phyloP scores from a whole-genome alignment of 1,140 invertebrate species.

The Antheraea mylitta region DNA sequence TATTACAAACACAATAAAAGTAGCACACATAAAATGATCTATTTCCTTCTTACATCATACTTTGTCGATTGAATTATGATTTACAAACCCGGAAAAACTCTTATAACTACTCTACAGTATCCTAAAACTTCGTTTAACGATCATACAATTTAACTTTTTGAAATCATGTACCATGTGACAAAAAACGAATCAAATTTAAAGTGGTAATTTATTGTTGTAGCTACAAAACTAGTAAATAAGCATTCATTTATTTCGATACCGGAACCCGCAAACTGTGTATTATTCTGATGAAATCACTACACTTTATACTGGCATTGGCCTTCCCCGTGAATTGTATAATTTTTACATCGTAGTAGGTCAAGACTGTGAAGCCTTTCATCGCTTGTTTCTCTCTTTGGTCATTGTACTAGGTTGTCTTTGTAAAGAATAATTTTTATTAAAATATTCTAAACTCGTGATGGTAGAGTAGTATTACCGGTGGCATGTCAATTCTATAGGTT shows the following conservation, averaged over 20 bases:
- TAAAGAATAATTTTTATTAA: no score
- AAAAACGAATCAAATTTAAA: constrained; percentile 10
- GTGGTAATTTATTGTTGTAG: neutral
- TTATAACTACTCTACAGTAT: constrained; percentile 3
- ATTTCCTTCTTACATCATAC: neutral
- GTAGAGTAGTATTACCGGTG: no score
- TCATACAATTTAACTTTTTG: neutral
- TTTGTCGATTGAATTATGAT: neutral
- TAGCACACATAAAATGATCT: no score
- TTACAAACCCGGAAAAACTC: neutral
- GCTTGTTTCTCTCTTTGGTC: neutral
- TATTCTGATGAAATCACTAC: constrained; percentile 1
- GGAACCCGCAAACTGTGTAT: neutral
- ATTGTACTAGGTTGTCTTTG: neutral
- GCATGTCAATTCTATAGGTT: no score
- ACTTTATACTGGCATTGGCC: neutral
- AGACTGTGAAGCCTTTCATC: neutral
- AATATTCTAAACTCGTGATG: no score
- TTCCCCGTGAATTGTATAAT: neutral
- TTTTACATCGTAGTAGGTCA: constrained; percentile 4
- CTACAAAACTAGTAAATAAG: neutral
- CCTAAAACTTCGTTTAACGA: neutral
- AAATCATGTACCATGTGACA: constrained; percentile 5
- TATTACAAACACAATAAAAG: no score
- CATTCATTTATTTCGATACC: neutral